Percentiles rank a stretch among this genome's conserved stretches.
These are phyloP conservation scores for Tarsius wallacei DNA, from an alignment of 2,797 vertebrate genomes.

Conservation along the genomic window DNA sequence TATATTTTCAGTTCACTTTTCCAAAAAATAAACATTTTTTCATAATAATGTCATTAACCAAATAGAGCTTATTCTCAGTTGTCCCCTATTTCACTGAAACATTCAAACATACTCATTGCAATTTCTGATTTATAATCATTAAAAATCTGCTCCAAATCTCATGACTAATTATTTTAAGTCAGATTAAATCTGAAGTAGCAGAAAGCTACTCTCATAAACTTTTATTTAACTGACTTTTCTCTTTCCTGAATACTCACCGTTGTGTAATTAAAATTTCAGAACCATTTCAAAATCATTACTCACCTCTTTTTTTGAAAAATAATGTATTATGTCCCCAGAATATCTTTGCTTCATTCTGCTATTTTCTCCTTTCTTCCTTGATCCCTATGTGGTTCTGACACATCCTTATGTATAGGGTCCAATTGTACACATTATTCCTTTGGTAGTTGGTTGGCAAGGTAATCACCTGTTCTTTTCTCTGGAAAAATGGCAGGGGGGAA, in stretches of 20 bases:
- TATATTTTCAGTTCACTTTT: conserved; percentile 13
- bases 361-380: conserved; percentile 62
- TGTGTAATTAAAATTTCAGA: conserved; percentile 34
- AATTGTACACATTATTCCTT: not conserved
- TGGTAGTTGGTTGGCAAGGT: not conserved
- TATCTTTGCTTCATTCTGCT: conserved; percentile 33
- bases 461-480: conserved; percentile 2
- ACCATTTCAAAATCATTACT: conserved; percentile 55
- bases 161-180: conserved; percentile 20
- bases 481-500: not conserved
- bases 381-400: conserved; percentile 48
- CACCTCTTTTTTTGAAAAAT: conserved; percentile 66
- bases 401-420: conserved; percentile 22
- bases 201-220: not conserved
- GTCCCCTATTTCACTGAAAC: not conserved
- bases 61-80: not conserved
- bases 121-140: conserved; percentile 36
- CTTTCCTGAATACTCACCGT: not conserved
- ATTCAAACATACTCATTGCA: not conserved
- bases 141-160: conserved; percentile 19
- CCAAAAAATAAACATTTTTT: conserved; percentile 3
- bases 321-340: conserved; percentile 39
- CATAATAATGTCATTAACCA: conserved; percentile 21
- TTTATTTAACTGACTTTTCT: conserved; percentile 52
- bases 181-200: conserved; percentile 28